A percentile compares a stretch with the other conserved stretches of the same genome.
Evolutionary conservation across 2,888 invertebrate genomes (phyloP).

Genomic region (Tupiocoris notatus): DNA sequence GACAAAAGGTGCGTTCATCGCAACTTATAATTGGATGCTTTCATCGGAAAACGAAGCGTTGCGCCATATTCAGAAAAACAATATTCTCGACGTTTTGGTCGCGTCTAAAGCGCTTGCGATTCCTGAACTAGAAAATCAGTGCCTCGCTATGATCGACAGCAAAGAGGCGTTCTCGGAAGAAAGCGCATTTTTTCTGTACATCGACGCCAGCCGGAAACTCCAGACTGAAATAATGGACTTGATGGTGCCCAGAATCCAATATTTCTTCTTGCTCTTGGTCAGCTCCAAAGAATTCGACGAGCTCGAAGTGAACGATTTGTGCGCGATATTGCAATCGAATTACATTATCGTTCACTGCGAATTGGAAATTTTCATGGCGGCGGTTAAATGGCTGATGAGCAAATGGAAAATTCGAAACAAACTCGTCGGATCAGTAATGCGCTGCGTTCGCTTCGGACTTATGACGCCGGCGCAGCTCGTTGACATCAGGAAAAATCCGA

Average conservation of each 20-base stretch:
- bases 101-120: constrained; percentile 67
- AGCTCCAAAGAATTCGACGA: constrained; percentile 72
- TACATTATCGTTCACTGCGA: constrained; percentile 66
- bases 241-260: constrained; percentile 72
- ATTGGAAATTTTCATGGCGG: constrained; percentile 77
- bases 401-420: constrained; percentile 66
- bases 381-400: constrained; percentile 73
- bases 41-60: constrained; percentile 63
- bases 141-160: constrained; percentile 73
- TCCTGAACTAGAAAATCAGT: constrained; percentile 70
- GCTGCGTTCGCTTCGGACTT: constrained; percentile 73
- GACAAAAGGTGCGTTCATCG: constrained; percentile 63
- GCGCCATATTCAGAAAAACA: constrained; percentile 65
- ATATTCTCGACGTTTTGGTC: constrained; percentile 69
- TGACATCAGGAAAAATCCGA: constrained; percentile 71
- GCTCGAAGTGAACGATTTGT: constrained; percentile 65
- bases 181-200: constrained; percentile 68
- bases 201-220: constrained; percentile 60
- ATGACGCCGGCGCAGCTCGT: constrained; percentile 79
- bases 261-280: constrained; percentile 73
- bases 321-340: constrained; percentile 68
- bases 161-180: constrained; percentile 70
- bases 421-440: constrained; percentile 63
- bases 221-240: constrained; percentile 66
- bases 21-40: constrained; percentile 81